These are phyloP conservation scores for Cetoscarus ocellatus DNA, from an alignment of 2,797 vertebrate genomes.

Conservation along the genomic window DNA sequence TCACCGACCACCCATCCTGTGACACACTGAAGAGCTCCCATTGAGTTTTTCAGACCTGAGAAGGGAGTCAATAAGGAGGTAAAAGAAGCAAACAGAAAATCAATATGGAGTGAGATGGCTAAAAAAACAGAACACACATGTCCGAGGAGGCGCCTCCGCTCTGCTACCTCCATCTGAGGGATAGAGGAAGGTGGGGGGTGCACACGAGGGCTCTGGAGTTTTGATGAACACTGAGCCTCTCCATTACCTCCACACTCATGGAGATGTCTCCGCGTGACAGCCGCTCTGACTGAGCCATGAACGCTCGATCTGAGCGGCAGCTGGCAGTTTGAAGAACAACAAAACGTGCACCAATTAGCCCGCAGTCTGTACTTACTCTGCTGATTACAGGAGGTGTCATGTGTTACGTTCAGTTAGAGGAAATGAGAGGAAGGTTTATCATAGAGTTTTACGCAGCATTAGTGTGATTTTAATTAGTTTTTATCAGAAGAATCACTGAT, in stretches of 20 bases:
- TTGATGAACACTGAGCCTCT: slow-evolving; percentile 63
- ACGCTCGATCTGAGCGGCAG: slow-evolving; percentile 51
- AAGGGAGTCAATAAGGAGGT: slow-evolving; percentile 36
- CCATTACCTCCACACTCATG: slow-evolving; percentile 67
- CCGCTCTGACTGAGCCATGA: slow-evolving; percentile 36
- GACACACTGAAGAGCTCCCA: slow-evolving; percentile 12
- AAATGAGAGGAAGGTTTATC: slow-evolving; percentile 27
- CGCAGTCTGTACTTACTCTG: slow-evolving; percentile 42
- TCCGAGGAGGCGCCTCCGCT: slow-evolving; percentile 6
- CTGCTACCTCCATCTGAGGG: slow-evolving; percentile 2
- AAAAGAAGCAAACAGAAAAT: slow-evolving; percentile 20
- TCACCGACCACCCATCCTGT: neutral
- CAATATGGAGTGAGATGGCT: slow-evolving; percentile 19
- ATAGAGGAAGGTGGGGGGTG: slow-evolving; percentile 16
- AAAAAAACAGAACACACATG: slow-evolving; percentile 25
- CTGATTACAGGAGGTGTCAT: slow-evolving; percentile 41
- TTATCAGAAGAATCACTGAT: slow-evolving; percentile 40
- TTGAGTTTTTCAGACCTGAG: slow-evolving; percentile 18
- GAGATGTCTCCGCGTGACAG: slow-evolving; percentile 63
- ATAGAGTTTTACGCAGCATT: slow-evolving; percentile 46
- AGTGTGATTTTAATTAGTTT: slow-evolving; percentile 57
- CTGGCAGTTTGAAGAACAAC: slow-evolving; percentile 45
- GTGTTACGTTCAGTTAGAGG: slow-evolving; percentile 48
- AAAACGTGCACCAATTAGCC: slow-evolving; percentile 45
- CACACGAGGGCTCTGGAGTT: slow-evolving; percentile 56